These are phyloP conservation scores for Trimorus sp. DNA, from an alignment of 2,888 invertebrate genomes.

Conservation along the genomic window DNA sequence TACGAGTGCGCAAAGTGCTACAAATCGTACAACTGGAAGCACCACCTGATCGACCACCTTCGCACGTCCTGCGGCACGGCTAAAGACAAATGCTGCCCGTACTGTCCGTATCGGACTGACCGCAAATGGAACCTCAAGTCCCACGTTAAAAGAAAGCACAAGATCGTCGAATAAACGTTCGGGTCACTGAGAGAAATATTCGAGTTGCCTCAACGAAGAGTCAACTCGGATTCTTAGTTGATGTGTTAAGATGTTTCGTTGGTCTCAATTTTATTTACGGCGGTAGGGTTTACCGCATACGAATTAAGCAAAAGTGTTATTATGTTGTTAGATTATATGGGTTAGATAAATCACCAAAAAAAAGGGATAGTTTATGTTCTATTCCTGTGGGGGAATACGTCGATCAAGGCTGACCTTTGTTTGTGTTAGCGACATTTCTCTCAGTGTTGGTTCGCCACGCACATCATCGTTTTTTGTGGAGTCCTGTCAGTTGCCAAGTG, in stretches of 20 bases:
- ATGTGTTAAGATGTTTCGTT: too few species aligned
- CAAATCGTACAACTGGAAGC: slow-evolving; percentile 68
- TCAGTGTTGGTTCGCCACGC: too few species aligned
- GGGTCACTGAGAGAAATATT: not conserved
- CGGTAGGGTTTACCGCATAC: too few species aligned
- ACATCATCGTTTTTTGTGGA: too few species aligned
- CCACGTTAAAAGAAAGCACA: slow-evolving; percentile 73
- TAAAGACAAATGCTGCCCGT: slow-evolving; percentile 75
- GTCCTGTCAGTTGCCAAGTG: not conserved
- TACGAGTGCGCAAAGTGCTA: slow-evolving; percentile 63
- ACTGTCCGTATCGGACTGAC: slow-evolving; percentile 75
- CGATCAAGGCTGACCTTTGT: too few species aligned
- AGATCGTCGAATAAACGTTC: slow-evolving; percentile 39
- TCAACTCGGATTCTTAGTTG: too few species aligned
- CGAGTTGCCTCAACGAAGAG: too few species aligned
- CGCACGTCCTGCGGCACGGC: slow-evolving; percentile 75
- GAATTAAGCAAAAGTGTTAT: not conserved
- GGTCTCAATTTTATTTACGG: too few species aligned
- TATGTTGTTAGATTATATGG: not conserved
- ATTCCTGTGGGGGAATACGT: too few species aligned
- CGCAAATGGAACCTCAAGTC: slow-evolving; percentile 73
- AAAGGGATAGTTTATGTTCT: too few species aligned
- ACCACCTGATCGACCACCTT: slow-evolving; percentile 74
- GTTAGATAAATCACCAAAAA: too few species aligned
- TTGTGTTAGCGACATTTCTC: too few species aligned